phyloP scores from a whole-genome alignment of 1,140 invertebrate species.

The Zaprionus nigranus region DNA sequence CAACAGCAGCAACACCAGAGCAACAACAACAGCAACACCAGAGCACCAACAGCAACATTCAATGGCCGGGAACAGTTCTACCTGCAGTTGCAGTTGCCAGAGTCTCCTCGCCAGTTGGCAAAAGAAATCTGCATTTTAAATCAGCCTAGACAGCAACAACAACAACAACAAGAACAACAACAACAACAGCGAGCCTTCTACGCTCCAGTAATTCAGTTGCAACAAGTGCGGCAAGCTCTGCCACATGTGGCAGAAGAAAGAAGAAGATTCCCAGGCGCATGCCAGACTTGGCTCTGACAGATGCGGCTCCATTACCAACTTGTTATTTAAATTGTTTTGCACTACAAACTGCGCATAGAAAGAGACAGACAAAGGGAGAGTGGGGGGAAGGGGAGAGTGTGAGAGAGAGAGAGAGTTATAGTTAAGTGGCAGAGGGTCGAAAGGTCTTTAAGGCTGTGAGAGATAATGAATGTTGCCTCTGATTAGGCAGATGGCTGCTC shows the following conservation, averaged over 20 bases:
- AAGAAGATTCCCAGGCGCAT: constrained; percentile 49
- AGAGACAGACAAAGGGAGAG: neutral
- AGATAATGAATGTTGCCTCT: constrained; percentile 30
- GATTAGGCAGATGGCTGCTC: constrained; percentile 27
- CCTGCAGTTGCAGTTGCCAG: constrained; percentile 9
- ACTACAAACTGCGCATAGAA: constrained; percentile 45
- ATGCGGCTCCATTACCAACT: constrained; percentile 63
- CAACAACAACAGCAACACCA: neutral
- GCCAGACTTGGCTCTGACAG: neutral
- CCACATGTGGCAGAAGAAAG: constrained; percentile 46
- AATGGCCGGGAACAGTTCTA: constrained; percentile 9
- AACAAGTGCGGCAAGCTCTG: constrained; percentile 65
- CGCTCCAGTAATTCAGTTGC: constrained; percentile 14
- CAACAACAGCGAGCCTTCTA: neutral
- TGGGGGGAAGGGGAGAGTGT: neutral
- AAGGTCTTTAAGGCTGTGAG: constrained; percentile 28
- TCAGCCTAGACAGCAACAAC: constrained; percentile 45
- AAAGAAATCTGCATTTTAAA: constrained; percentile 76
- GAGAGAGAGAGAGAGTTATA: neutral
- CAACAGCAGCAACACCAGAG: too few relatives aligned
- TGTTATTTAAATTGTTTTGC: constrained; percentile 75
- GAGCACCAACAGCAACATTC: neutral
- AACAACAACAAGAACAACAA: constrained; percentile 41
- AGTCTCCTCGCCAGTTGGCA: constrained; percentile 32
- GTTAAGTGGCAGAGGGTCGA: constrained; percentile 32